Evolutionary conservation across 2,888 invertebrate species (phyloP).

Genomic region (Acheta domesticus): DNA sequence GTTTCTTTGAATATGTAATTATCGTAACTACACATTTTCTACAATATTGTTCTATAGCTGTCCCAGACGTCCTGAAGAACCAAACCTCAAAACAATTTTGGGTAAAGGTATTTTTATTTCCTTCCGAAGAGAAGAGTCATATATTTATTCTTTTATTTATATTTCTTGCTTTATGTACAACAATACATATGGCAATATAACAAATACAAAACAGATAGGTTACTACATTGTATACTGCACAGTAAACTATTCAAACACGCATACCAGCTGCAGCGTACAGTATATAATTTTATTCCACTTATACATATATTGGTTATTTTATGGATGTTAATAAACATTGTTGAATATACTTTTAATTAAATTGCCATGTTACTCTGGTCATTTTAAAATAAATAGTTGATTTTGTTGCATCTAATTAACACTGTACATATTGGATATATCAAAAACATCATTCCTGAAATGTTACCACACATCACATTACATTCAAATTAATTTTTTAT

Average conservation of each 20-base stretch:
- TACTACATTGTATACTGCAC: conserved; percentile 7
- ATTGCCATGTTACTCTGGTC: neutral
- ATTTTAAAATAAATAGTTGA: conserved; percentile 18
- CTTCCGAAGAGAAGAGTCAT: too few species aligned
- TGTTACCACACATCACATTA: neutral
- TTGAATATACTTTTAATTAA: neutral
- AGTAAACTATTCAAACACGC: neutral
- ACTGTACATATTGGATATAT: conserved; percentile 11
- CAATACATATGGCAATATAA: conserved; percentile 18
- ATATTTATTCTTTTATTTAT: too few species aligned
- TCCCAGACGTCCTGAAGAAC: too few species aligned
- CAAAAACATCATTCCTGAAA: neutral
- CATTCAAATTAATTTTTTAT: neutral
- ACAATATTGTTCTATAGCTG: too few species aligned
- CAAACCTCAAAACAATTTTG: too few species aligned
- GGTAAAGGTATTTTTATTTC: too few species aligned
- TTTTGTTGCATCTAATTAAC: neutral
- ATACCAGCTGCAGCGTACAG: neutral
- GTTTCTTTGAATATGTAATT: too few species aligned
- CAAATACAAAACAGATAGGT: neutral
- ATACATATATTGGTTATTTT: neutral
- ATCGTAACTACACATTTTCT: too few species aligned
- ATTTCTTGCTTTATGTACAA: neutral
- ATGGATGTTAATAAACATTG: neutral
- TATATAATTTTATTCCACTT: neutral